Conservation (phyloP, 2,113 vertebrate species). For the Meriones unguiculatus region DNA sequence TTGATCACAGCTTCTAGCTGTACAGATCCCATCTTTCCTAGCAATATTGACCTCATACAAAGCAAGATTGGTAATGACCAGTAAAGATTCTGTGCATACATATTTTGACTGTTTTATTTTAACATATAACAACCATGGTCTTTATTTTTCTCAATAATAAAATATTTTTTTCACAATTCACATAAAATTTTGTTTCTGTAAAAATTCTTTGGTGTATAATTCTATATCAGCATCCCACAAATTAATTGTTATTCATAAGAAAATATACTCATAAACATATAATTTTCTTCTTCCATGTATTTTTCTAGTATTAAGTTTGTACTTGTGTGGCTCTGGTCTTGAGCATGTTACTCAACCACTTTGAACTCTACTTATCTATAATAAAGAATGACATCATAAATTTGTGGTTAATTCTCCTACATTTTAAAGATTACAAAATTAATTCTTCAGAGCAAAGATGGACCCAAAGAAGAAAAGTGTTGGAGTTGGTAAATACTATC, state of each 20-base stretch:
- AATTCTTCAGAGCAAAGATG: background rate
- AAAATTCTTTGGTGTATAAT: background rate
- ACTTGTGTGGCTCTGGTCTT: background rate
- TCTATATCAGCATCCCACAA: background rate
- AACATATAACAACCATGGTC: background rate
- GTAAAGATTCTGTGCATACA: background rate
- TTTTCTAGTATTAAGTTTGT: background rate
- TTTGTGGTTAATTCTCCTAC: background rate
- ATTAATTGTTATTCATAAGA: background rate
- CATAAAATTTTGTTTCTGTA: background rate
- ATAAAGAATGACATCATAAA: background rate
- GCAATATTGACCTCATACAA: background rate
- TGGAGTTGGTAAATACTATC: background rate
- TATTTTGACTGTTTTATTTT: background rate
- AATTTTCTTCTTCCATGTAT: background rate
- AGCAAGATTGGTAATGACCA: background rate
- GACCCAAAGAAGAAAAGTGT: background rate
- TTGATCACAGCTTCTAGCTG: constrained; percentile 1
- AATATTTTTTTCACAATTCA: background rate
- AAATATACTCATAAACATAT: background rate
- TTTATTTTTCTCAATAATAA: background rate
- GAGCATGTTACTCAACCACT: background rate
- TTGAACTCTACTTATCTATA: background rate
- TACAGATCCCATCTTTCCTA: background rate
- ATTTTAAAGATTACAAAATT: background rate